Conservation (phyloP, 2,888 invertebrate species). For the Troglohyphantes excavatus region DNA sequence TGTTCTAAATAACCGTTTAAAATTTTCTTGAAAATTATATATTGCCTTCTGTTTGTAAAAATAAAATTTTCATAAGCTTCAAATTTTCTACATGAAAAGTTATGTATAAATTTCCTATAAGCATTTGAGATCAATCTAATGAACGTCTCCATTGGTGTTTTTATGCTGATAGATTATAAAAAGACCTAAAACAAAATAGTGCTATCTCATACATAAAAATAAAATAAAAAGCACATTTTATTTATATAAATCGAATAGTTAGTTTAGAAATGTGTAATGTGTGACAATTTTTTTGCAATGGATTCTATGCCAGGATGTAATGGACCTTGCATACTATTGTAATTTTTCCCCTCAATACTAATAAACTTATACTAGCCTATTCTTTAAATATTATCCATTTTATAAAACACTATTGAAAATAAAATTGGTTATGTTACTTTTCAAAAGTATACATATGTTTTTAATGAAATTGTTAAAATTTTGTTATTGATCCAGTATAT, state of each 20-base stretch:
- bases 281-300: conserved; percentile 13
- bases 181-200: not conserved
- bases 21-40: not conserved
- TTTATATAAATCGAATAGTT: not conserved
- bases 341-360: conserved; percentile 23
- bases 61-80: no score
- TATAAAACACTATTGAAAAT: not conserved
- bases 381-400: not conserved
- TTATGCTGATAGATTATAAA: not conserved
- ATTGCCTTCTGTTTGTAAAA: no score
- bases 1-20: not conserved
- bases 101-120: not conserved
- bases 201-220: not conserved
- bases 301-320: conserved; percentile 20
- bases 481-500: not conserved
- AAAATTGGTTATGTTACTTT: not conserved
- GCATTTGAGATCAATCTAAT: not conserved
- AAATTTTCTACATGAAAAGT: not conserved
- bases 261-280: conserved; percentile 23
- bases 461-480: no score
- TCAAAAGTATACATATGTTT: no score
- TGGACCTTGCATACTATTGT: not conserved
- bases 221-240: not conserved
- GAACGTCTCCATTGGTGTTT: not conserved
- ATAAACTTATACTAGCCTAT: conserved; percentile 28